Base-by-base conservation (phyloP, 1,140 invertebrate species). In the Adelges cooleyi region DNA sequence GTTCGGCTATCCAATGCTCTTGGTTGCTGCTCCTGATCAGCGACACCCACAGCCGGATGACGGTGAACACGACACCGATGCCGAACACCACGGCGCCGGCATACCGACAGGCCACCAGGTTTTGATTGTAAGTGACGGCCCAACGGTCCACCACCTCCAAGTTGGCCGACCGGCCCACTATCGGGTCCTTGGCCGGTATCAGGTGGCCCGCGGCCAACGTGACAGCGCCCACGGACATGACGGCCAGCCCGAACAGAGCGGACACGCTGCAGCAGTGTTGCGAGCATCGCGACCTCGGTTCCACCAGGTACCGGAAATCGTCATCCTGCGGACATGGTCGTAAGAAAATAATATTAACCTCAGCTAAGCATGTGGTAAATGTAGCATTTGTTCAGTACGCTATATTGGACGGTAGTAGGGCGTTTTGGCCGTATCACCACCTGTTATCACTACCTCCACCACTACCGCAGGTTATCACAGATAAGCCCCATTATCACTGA, bases 121-220 rank as follows among this genome's bases (percentile, higher is more conserved):
- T 76, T n/a, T 73, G 71, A 72, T 81, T 81, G 71, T 77, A 80
- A 15, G 70, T 66, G 23, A 76, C 71, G 8, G 78, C 78, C 46
- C 69, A 70, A 15, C 73, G 71, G 72, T 81, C 79, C 13, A 80
- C 70, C 46, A 79, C 74, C 40, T 76, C 76, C 23, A 78, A 70
- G 56, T 78, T 73, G 23, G 75, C 73, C 17, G 75, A 70, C 20
- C 74, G 71, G 3, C 70, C 73, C 17, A 78, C 72, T n/a, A 80
- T 68, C n/a, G 76, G 74, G 5, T 75, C 69, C 66, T 74, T 75
- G 25, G 73, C 72, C 2, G 80, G 78, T 27, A 79, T 74, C 9
- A 80, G 70, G 69, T 80, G 81, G 8, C 79, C 79, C 3, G 79
- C 75, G 2, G 80, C 70, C 38, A 81, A 74, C 6, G 76, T 75